Base-by-base conservation (phyloP, 2,113 vertebrate species). In the Tamias sibiricus region DNA sequence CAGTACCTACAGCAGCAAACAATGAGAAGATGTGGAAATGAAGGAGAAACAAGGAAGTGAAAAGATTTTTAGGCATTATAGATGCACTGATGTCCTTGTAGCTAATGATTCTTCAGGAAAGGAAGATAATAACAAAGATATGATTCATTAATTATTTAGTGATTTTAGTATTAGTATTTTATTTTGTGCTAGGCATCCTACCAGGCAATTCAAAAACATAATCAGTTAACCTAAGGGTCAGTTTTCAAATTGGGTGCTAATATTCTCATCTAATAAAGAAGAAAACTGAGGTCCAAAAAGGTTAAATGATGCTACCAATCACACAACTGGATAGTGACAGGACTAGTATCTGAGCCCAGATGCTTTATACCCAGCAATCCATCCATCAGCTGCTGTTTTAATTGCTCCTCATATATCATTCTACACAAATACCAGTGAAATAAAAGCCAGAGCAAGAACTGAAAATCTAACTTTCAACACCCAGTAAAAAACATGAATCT, bases 341-440 rank as follows among this genome's bases (percentile, higher is more conserved):
- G 24, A 32, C 19, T 22, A 42, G 42, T 64, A 13, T 47, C 87
- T 72, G 40, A 72, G 19, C 3, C 6, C 44, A 87, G 26, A 32
- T 82, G 42, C 22, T 64, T 32, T 40, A 14, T 42, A 47, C 68
- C 88, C 26, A 40, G 30, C 64, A 90, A 68, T 44, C 13, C 22
- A 40, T 69, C 52, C n/a, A 79, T 52, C 37, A 75, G n/a, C n/a
- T 81, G 3, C 42, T 90, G 44, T 7, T 71, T 81, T 8, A 62
- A 26, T 89, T 85, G 2, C 11, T 74, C 49, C n/a, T 89, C 40
- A n/a, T 64, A 40, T 35, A 85, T 62, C 32, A 54, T 82, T 89
- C 59, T 83, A 91, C 5, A 85, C 8, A 90, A 94, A 62, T 30
- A 89, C n/a, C 20, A 89, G 42, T n/a, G 57, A 86, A 83, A 66